A percentile compares a stretch with the other conserved stretches of the same genome.
Conservation (phyloP, 2,797 vertebrate species). For the Arremon brunneinucha region DNA sequence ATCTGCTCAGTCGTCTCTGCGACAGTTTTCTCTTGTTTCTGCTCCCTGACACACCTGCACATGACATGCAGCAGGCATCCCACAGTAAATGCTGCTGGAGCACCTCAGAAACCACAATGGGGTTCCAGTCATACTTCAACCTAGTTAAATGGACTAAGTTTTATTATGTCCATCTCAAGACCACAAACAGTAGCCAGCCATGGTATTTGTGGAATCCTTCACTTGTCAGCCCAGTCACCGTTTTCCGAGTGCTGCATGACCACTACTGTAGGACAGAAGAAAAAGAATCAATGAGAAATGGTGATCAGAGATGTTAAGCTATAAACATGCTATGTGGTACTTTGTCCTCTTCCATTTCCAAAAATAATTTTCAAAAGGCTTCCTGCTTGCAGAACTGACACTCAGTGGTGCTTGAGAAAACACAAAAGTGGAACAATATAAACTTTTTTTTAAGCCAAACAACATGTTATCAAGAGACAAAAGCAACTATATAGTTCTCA, state of each 20-base stretch:
- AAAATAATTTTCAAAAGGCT: neutral
- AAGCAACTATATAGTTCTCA: neutral
- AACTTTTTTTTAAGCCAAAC: neutral
- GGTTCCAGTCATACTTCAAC: neutral
- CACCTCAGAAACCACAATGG: neutral
- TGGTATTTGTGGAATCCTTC: neutral
- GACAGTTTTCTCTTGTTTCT: neutral
- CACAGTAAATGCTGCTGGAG: neutral
- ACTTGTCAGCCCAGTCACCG: neutral
- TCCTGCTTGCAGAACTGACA: neutral
- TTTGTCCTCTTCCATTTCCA: neutral
- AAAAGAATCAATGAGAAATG: neutral
- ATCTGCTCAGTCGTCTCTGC: neutral
- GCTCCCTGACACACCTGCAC: neutral
- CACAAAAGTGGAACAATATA: neutral
- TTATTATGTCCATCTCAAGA: neutral
- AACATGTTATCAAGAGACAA: neutral
- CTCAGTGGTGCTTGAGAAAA: neutral
- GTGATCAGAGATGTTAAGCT: neutral
- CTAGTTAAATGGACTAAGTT: neutral
- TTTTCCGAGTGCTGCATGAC: neutral
- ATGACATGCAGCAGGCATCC: neutral
- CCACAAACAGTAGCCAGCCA: neutral
- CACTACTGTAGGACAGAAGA: neutral
- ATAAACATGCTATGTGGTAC: fast-evolving